Conservation (phyloP, 2,113 vertebrate genomes). For the Oryctolagus cuniculus region DNA sequence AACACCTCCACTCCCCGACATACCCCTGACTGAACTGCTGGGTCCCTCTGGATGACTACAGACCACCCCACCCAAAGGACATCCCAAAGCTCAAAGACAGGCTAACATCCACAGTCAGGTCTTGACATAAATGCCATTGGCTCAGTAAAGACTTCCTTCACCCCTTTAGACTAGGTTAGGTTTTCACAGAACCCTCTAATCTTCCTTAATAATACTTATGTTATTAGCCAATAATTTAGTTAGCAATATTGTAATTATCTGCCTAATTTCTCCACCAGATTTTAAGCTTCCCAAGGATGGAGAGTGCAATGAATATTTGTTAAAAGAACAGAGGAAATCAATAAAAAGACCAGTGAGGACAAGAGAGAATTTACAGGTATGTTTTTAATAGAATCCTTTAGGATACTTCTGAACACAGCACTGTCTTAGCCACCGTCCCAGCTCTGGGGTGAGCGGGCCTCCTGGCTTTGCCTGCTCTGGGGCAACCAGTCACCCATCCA, state of each 20-base stretch:
- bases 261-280: conserved; percentile 37
- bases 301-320: conserved; percentile 19
- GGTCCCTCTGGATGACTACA: not conserved
- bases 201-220: conserved; percentile 37
- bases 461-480: conserved; percentile 26
- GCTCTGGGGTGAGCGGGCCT: not conserved
- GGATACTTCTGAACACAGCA: not conserved
- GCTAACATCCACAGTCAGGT: not conserved
- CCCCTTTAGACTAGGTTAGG: not conserved
- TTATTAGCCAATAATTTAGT: conserved; percentile 20
- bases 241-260: conserved; percentile 48
- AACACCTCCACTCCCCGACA: not conserved
- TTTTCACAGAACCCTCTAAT: not conserved
- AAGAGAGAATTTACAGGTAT: not conserved
- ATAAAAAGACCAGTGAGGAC: conserved; percentile 3
- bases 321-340: conserved; percentile 57
- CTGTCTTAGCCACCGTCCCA: not conserved
- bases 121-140: not conserved
- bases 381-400: conserved; percentile 41
- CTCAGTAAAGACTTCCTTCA: conserved; percentile 12
- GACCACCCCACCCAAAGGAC: not conserved
- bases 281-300: conserved; percentile 35
- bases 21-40: not conserved
- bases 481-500: not conserved
- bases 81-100: not conserved